Evolutionary conservation across 2,797 vertebrate genomes (phyloP), one percentile per base, ranked within the genome.

Genomic region (Hemibagrus guttatus): DNA sequence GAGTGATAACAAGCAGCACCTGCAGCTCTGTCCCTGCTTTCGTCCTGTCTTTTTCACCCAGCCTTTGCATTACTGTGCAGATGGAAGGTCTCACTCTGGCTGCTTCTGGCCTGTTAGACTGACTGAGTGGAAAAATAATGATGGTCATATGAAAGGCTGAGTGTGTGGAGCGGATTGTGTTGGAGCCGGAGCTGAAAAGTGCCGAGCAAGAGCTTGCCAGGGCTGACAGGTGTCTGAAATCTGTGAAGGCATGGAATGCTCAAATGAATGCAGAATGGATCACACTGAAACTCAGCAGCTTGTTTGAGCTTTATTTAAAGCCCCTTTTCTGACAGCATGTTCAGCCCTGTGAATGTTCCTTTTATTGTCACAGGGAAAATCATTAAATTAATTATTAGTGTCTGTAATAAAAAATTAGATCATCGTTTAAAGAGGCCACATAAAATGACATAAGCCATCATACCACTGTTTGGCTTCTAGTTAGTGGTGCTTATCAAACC

Each of bases 41-140:
- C 13, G 11, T 0, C 31, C 91, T 88, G 42, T 52, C 26, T 64
- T 56, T 23, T 63, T 3, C 42, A 90, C 87, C 88, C 86, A 90
- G 92, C 81, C 87, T 87, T 89, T 89, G 81, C 2, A 1, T 93
- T 92, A 93, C 87, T 92, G 88, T 91, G 93, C 94, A 95, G 94
- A 93, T 95, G 95, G 91, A 90, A 90, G 92, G 87, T 54, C 89
- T 91, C 74, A 74, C 75, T 90, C 83, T 93, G 84, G 88, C 83
- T 91, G 90, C 93, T 94, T 94, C 92, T 92, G 84, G 13, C 92
- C 63, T 61, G 89, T 93, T 94, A 93, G 91, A 81, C 89, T 92
- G 92, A 91, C 93, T 90, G 92, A 93, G 89, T 93, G 94, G 93
- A 95, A 95, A 96, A 94, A 95, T 92, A 94, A 95, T 93, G 92